Percentiles rank a stretch among this genome's conserved stretches.
Conservation (phyloP, 2,888 invertebrate species). For the Scaptomyza flava region DNA sequence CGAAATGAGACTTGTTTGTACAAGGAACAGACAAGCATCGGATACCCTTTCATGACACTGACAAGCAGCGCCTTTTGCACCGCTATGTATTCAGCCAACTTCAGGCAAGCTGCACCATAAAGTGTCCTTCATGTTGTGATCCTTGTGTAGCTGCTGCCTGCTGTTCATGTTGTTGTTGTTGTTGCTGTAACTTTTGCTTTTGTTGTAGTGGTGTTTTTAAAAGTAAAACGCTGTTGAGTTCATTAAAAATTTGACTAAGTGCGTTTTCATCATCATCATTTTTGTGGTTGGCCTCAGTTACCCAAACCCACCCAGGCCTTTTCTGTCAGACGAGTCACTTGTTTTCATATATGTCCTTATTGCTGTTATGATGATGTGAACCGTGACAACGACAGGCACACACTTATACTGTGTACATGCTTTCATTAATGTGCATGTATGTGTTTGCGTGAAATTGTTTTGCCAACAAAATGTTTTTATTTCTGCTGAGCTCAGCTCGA, state of each 20-base stretch:
- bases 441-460: slow-evolving; percentile 29
- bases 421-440: background rate
- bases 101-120: slow-evolving; percentile 48
- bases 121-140: slow-evolving; percentile 51
- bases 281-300: slow-evolving; percentile 10
- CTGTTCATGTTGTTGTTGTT: slow-evolving; percentile 9
- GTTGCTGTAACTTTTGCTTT: slow-evolving; percentile 2
- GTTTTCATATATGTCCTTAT: slow-evolving; percentile 22
- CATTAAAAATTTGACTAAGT: slow-evolving; percentile 76
- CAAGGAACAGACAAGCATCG: no score
- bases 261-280: slow-evolving; percentile 62
- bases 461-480: slow-evolving; percentile 47
- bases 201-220: slow-evolving; percentile 35
- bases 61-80: slow-evolving; percentile 14
- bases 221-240: slow-evolving; percentile 76
- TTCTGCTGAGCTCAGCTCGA: slow-evolving; percentile 36
- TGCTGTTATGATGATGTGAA: slow-evolving; percentile 31
- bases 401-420: slow-evolving; percentile 28
- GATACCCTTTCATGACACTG: slow-evolving; percentile 17
- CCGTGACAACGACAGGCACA: slow-evolving; percentile 41
- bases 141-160: slow-evolving; percentile 15
- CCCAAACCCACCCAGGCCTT: slow-evolving; percentile 2
- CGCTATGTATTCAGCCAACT: slow-evolving; percentile 31
- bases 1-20: no score
- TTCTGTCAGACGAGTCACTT: slow-evolving; percentile 1